Percentiles rank a stretch among this genome's conserved stretches.
phyloP scores from a whole-genome alignment of 2,888 invertebrate species.

The Cryptus armator region DNA sequence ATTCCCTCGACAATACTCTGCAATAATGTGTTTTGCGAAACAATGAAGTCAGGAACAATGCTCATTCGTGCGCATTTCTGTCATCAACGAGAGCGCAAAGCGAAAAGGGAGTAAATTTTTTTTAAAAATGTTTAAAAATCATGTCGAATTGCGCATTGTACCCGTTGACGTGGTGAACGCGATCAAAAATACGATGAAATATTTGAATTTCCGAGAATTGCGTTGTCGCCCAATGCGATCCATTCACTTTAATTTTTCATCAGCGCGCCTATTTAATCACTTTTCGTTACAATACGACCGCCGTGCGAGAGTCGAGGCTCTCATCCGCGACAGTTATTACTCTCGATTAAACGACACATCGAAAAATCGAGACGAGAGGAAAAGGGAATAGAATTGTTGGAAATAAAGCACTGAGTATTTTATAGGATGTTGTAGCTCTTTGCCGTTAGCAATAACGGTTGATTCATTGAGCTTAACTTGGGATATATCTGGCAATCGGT shows the following conservation, averaged over 20 bases:
- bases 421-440: background rate
- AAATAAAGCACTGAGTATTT: background rate
- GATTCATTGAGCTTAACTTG: slow-evolving; percentile 50
- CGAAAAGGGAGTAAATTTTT: background rate
- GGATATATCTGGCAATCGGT: slow-evolving; percentile 13
- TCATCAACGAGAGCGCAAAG: background rate
- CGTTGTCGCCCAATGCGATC: slow-evolving; percentile 34
- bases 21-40: slow-evolving; percentile 7
- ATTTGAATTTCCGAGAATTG: background rate
- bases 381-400: background rate
- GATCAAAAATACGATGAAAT: background rate
- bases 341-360: slow-evolving; percentile 52
- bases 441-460: slow-evolving; percentile 13
- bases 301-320: background rate
- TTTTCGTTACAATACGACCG: slow-evolving; percentile 48
- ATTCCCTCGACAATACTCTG: background rate
- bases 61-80: background rate
- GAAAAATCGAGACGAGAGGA: background rate
- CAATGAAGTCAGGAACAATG: background rate
- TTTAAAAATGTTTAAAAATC: background rate
- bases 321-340: slow-evolving; percentile 21
- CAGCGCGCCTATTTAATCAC: slow-evolving; percentile 40
- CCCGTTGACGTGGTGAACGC: background rate
- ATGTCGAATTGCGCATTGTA: background rate
- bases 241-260: slow-evolving; percentile 45